Conservation (phyloP, 2,113 vertebrate species). For the Silurus glanis region DNA sequence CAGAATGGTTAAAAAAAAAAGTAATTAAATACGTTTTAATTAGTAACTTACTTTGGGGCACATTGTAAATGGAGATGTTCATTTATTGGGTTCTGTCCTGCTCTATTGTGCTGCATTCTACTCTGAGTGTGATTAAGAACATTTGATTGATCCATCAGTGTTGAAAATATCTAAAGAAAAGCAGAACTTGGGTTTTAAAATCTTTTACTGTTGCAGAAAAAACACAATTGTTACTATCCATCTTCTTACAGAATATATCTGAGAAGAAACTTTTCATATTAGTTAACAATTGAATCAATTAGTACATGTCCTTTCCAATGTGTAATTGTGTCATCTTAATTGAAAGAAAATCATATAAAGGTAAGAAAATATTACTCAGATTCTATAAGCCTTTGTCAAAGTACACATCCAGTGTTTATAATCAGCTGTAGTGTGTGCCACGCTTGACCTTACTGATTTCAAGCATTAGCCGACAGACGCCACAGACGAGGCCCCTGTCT, state of each 20-base stretch:
- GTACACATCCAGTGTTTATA: neutral
- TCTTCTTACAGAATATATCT: neutral
- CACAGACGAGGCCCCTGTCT: slow-evolving; percentile 55
- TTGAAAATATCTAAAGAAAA: neutral
- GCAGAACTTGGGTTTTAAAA: neutral
- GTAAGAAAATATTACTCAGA: neutral
- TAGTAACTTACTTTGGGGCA: too few species aligned
- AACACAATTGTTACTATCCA: neutral
- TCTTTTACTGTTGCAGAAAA: neutral
- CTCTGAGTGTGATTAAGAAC: neutral
- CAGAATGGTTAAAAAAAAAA: too few species aligned
- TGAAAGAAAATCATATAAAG: neutral
- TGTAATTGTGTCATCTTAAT: neutral
- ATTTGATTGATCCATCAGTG: neutral
- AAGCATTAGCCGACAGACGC: slow-evolving; percentile 42
- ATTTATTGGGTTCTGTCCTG: neutral
- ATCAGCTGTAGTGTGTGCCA: slow-evolving; percentile 46
- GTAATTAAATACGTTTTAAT: too few species aligned
- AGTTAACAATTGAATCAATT: neutral
- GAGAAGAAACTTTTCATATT: neutral
- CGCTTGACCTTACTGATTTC: slow-evolving; percentile 51
- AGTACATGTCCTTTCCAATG: neutral
- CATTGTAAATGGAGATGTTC: too few species aligned
- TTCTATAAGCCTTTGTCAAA: neutral
- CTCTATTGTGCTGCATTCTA: neutral